phyloP scores from a whole-genome alignment of 2,797 vertebrate genomes.

The Eulemur rubriventer region DNA sequence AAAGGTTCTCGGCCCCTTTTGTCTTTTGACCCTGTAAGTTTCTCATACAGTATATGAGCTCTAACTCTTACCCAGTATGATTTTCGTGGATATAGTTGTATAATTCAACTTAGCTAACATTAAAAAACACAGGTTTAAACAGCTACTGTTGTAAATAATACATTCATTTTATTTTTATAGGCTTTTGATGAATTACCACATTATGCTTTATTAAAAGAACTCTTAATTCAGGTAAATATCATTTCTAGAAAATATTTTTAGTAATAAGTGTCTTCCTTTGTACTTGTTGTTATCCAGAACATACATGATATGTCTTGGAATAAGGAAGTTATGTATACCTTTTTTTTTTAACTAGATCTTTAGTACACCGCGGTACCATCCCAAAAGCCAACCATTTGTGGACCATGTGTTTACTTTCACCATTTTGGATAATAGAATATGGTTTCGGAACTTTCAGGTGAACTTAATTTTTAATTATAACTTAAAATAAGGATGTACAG shows the following conservation, averaged over 20 bases:
- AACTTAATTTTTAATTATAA: constrained; percentile 40
- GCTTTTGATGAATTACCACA: constrained; percentile 93
- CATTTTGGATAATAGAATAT: constrained; percentile 94
- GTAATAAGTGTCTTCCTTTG: not conserved
- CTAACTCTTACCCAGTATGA: not conserved
- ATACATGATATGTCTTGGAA: not conserved
- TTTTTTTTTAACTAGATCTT: constrained; percentile 89
- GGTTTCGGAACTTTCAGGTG: constrained; percentile 99
- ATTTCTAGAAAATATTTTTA: constrained; percentile 38
- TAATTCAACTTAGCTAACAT: not conserved
- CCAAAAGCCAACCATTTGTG: constrained; percentile 97
- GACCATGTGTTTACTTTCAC: constrained; percentile 97
- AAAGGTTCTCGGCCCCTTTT: constrained; percentile 96
- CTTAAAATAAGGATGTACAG: not conserved
- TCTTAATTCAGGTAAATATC: constrained; percentile 94
- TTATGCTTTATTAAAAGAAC: constrained; percentile 94
- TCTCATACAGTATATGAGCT: not conserved
- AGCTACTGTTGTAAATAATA: not conserved
- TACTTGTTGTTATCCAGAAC: not conserved
- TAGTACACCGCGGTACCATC: constrained; percentile 95
- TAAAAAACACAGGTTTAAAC: not conserved
- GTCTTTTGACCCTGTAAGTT: constrained; percentile 96
- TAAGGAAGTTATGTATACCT: not conserved
- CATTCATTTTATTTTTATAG: constrained; percentile 82
- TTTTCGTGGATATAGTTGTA: constrained; percentile 50